Evolutionary conservation across 2,113 vertebrate genomes (phyloP), one percentile per base, ranked within the genome.

Genomic region (Haliaeetus leucogaster): DNA sequence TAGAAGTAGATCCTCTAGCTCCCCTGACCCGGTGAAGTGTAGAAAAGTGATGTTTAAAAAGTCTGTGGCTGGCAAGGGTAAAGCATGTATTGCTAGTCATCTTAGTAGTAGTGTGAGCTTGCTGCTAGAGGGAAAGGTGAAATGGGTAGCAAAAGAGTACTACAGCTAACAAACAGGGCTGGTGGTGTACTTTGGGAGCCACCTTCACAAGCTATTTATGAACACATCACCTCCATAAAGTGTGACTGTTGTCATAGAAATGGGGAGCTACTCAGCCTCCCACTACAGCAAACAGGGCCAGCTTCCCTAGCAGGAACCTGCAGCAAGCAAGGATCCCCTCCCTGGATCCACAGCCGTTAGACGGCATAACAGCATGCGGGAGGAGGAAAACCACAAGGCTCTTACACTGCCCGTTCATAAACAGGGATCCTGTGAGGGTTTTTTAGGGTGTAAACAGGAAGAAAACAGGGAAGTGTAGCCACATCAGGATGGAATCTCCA

Each of bases 361-460:
- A 58, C 18, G 4, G 50, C 32, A 58, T 73, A 80, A 88, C 83
- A 91, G 55, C 42, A 36, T 1, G 17, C 0, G 0, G 52, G 65
- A 94, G 68, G 34, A 86, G 50, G 43, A 48, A 93, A 91, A 36
- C 50, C 82, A 72, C 90, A 72, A 55, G 38, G 81, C 52, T 86
- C 32, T 55, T 12, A 61, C n/a, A 17, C 65, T 72, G 89, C 52
- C 56, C 1, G 1, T 38, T 71, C 78, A 56, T 59, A 67, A 93
- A 89, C 23, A 87, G 0, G 6, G 25, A 73, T 56, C 82, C 74
- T 85, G 40, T 26, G 48, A 66, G 27, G 7, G 5, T 8, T 82
- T 84, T 65, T 85, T 58, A 48, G 70, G 43, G 16, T 34, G 16
- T 68, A 82, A 95, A 90, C 78, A 96, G 58, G 73, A 96, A 96